Percentiles rank a stretch among this genome's conserved stretches.
These are phyloP conservation scores for Petrophora chlorosata DNA, from an alignment of 2,888 invertebrate genomes.

Conservation along the genomic window DNA sequence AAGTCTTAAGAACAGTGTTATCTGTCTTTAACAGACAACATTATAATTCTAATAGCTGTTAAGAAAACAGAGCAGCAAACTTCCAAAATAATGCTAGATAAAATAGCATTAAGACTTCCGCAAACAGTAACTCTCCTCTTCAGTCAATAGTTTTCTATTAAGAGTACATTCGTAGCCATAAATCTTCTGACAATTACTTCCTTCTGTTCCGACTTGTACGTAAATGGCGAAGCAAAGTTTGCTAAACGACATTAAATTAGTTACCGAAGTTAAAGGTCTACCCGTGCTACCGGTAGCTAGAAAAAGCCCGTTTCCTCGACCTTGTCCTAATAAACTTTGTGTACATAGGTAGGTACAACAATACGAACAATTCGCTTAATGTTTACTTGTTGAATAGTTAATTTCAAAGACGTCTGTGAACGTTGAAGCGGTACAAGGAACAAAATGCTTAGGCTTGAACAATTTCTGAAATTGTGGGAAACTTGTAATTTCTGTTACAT, in stretches of 20 bases:
- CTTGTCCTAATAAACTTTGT: slow-evolving; percentile 31
- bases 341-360: slow-evolving; percentile 11
- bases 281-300: slow-evolving; percentile 44
- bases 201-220: slow-evolving; percentile 31
- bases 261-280: slow-evolving; percentile 46
- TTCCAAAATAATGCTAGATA: slow-evolving; percentile 9
- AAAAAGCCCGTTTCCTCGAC: slow-evolving; percentile 43
- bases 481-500: no score
- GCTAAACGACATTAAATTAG: slow-evolving; percentile 54
- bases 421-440: no score
- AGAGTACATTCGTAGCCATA: slow-evolving; percentile 19
- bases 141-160: slow-evolving; percentile 26
- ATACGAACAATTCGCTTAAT: slow-evolving; percentile 18
- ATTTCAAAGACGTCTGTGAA: slow-evolving; percentile 5
- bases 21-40: background rate
- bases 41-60: slow-evolving; percentile 6
- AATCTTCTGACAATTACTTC: slow-evolving; percentile 37
- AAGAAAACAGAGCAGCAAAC: slow-evolving; percentile 6
- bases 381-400: slow-evolving; percentile 16
- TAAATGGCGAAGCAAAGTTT: slow-evolving; percentile 45
- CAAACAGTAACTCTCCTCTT: slow-evolving; percentile 17
- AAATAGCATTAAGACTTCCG: slow-evolving; percentile 16
- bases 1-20: background rate
- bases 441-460: no score
- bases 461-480: no score